phyloP scores from a whole-genome alignment of 2,888 invertebrate species.

The Germaria angustata region DNA sequence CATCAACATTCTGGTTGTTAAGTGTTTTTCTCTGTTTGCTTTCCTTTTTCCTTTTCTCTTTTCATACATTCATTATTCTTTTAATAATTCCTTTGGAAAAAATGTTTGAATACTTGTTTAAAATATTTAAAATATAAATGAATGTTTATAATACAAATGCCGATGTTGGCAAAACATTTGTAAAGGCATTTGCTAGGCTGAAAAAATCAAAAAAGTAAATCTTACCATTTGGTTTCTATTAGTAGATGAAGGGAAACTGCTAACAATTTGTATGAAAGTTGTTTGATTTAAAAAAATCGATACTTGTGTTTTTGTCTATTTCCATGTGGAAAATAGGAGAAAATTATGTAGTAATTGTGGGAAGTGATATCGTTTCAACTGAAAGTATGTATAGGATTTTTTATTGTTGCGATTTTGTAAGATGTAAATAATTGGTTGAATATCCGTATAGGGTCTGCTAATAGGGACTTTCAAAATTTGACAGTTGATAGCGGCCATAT shows the following conservation, averaged over 20 bases:
- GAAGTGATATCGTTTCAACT: neutral
- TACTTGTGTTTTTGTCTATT: neutral
- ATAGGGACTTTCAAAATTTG: no score
- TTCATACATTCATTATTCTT: neutral
- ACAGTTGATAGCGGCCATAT: no score
- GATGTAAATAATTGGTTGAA: no score
- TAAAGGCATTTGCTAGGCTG: conserved; percentile 40
- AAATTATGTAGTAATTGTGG: neutral
- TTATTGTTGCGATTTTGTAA: no score
- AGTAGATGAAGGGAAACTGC: neutral
- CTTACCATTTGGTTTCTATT: neutral
- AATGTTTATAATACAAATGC: conserved; percentile 8
- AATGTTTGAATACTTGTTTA: conserved; percentile 17
- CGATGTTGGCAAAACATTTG: conserved; percentile 17
- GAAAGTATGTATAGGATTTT: no score
- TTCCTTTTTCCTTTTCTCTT: neutral
- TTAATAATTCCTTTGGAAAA: conserved; percentile 36
- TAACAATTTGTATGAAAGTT: neutral
- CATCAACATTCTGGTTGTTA: conserved; percentile 48
- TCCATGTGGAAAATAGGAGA: neutral
- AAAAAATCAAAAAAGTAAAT: conserved; percentile 9
- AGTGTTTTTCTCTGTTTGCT: conserved; percentile 26
- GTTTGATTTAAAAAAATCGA: conserved; percentile 19
- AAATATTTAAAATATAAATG: conserved; percentile 26
- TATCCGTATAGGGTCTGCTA: no score